Percentiles rank a stretch among this genome's conserved stretches.
These are phyloP conservation scores for Anser brachyrhynchus DNA, from an alignment of 2,113 vertebrate genomes.

Conservation along the genomic window DNA sequence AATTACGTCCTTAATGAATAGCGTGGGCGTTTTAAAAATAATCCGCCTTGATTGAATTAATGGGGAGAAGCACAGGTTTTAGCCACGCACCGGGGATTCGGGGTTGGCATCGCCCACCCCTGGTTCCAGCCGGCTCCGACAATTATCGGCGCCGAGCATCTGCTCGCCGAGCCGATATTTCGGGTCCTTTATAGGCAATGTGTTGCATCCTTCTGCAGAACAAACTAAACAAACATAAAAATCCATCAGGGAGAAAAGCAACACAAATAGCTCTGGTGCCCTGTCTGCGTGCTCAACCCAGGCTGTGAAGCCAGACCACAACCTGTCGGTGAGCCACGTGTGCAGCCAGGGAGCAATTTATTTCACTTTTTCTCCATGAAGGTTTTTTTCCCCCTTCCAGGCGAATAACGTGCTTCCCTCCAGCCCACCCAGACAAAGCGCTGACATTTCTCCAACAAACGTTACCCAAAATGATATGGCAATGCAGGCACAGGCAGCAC, in stretches of 20 bases:
- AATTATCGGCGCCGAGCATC: background rate
- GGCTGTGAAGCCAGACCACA: background rate
- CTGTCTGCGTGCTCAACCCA: background rate
- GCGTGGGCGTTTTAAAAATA: background rate
- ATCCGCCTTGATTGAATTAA: background rate
- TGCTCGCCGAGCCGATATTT: too few species aligned
- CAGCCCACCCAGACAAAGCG: too few species aligned
- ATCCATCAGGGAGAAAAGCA: background rate
- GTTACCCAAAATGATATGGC: too few species aligned
- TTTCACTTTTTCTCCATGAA: background rate
- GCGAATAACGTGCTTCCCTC: too few species aligned
- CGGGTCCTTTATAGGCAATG: too few species aligned
- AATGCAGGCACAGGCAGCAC: too few species aligned
- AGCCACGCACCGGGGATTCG: accelerated
- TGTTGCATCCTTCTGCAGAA: background rate
- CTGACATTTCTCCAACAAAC: too few species aligned
- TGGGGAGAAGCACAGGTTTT: background rate
- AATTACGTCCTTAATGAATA: conserved; percentile 11
- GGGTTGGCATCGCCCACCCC: background rate
- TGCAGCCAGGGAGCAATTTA: background rate
- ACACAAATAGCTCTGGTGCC: background rate
- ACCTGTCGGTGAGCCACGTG: background rate
- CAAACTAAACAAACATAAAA: background rate
- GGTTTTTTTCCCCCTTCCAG: background rate
- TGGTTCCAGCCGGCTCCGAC: background rate